Percentiles rank a stretch among this genome's conserved stretches.
These are phyloP conservation scores for Lemur catta DNA, from an alignment of 2,797 vertebrate species.

Conservation along the genomic window DNA sequence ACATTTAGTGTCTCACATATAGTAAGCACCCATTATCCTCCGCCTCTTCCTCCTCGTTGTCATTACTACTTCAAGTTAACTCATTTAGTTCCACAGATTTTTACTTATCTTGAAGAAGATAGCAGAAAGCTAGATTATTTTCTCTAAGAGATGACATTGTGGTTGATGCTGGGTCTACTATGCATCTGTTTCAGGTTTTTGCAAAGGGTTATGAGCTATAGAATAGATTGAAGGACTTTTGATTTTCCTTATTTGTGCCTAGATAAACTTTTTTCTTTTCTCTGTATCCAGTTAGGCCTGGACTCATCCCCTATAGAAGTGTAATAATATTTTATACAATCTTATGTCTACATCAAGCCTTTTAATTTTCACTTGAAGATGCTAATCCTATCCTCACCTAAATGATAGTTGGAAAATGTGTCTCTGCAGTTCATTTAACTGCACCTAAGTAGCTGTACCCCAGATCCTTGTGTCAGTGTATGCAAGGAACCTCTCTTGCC, in stretches of 20 bases:
- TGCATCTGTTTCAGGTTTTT: not conserved
- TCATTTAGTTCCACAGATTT: not conserved
- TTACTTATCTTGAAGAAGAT: not conserved
- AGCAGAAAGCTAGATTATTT: not conserved
- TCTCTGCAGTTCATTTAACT: slow-evolving; percentile 27
- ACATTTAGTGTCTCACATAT: not conserved
- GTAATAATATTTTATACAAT: not conserved
- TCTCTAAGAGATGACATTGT: not conserved
- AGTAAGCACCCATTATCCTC: not conserved
- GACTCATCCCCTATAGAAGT: not conserved
- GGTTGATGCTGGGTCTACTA: not conserved
- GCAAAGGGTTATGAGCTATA: not conserved
- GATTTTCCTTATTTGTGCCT: not conserved
- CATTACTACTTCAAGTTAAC: not conserved
- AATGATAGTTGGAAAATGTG: not conserved
- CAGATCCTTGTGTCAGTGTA: not conserved
- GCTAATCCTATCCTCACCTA: not conserved
- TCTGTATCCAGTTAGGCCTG: not conserved
- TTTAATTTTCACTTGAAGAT: not conserved
- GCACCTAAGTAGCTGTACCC: not conserved
- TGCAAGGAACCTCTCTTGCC: not conserved
- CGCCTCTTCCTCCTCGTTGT: not conserved
- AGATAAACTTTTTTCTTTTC: not conserved
- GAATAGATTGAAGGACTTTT: not conserved
- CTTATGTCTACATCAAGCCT: not conserved